Percentiles rank a stretch among this genome's conserved stretches.
Conservation (phyloP, 2,113 vertebrate species). For the Calidris pugnax region DNA sequence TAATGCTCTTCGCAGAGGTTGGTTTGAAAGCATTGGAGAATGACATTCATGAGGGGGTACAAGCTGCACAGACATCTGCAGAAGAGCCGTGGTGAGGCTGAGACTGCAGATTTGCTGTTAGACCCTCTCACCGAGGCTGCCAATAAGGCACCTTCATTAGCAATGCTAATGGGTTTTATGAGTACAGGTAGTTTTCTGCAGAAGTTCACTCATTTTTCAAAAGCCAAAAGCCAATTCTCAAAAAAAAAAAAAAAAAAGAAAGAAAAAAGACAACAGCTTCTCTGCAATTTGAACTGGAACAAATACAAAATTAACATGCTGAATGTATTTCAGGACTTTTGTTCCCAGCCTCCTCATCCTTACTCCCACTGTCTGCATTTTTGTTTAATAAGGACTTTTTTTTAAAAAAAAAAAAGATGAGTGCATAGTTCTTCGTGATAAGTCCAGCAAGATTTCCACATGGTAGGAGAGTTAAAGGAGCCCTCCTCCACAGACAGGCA, state of each 20-base stretch:
- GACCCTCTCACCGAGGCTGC: background rate
- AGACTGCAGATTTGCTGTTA: background rate
- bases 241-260: background rate
- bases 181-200: background rate
- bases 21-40: background rate
- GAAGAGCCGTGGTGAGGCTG: background rate
- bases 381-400: background rate
- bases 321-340: background rate
- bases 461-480: background rate
- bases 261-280: background rate
- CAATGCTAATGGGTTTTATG: background rate
- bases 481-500: background rate
- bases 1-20: background rate
- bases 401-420: background rate
- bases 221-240: background rate
- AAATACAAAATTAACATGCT: background rate
- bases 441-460: background rate
- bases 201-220: background rate
- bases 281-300: background rate
- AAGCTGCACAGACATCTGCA: background rate
- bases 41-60: background rate
- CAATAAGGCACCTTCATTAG: background rate
- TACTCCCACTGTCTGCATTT: background rate
- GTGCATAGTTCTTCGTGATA: background rate
- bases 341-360: background rate